Percentiles rank a stretch among this genome's conserved stretches.
Evolutionary conservation across 2,113 vertebrate genomes (phyloP).

Genomic region (Choloepus hoffmanni): DNA sequence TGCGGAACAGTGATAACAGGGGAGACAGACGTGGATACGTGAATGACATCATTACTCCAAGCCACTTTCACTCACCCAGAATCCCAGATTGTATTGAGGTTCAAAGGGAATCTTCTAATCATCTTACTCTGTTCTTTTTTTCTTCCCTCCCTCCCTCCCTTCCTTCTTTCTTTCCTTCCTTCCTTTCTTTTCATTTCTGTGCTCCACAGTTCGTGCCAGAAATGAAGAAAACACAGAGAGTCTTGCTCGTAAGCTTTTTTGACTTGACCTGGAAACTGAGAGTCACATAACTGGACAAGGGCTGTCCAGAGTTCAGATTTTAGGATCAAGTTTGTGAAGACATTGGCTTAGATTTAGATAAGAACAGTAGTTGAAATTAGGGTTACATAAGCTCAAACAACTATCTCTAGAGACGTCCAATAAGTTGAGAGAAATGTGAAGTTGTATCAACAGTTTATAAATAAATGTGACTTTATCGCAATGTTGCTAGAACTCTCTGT

Average conservation of each 20-base stretch:
- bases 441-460: constrained; percentile 67
- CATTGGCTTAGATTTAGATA: constrained; percentile 61
- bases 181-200: not conserved
- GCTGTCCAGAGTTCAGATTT: constrained; percentile 62
- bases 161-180: not conserved
- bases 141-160: not conserved
- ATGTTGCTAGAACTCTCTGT: constrained; percentile 51
- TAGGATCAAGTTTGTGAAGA: constrained; percentile 63
- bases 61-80: constrained; percentile 53
- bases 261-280: constrained; percentile 72
- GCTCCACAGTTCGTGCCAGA: constrained; percentile 64
- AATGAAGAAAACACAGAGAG: constrained; percentile 71
- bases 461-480: constrained; percentile 57
- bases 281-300: constrained; percentile 60
- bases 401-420: constrained; percentile 48
- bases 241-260: constrained; percentile 71
- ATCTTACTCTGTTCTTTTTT: constrained; percentile 72
- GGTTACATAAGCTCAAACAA: constrained; percentile 34
- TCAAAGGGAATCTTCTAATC: constrained; percentile 74
- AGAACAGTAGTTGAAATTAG: constrained; percentile 54
- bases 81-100: constrained; percentile 43
- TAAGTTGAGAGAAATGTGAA: constrained; percentile 36
- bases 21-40: constrained; percentile 73
- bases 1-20: constrained; percentile 69
- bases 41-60: constrained; percentile 73